Evolutionary conservation across 2,797 vertebrate genomes (phyloP), one percentile per base, ranked within the genome.

Genomic region (Enoplosus armatus): DNA sequence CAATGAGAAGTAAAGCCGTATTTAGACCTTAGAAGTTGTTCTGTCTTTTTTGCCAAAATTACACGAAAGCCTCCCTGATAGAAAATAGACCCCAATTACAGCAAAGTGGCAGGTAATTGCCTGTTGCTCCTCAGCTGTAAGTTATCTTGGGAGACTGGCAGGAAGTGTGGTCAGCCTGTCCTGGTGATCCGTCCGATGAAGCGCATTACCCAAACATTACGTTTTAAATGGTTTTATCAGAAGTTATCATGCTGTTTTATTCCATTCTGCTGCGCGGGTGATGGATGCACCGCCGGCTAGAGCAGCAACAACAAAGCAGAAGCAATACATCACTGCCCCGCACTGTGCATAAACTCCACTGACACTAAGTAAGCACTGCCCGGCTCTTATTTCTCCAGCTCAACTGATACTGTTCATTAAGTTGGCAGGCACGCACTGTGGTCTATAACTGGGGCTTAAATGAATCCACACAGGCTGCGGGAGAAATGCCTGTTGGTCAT

Each of bases 51-150:
- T 27, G 18, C 39, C 41, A 31, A 22, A 47, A 26, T 72, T 51
- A 59, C 67, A 43, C 29, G 24, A 37, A 63, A 37, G 24, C 43
- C 33, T 76, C 74, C 75, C 74, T 69, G 88, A 75, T 82, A 79
- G 91, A 93, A 94, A 82, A 94, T 88, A 88, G 86, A 83, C 79
- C 88, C 83, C 94, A 94, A 95, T 96, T 92, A 93, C 87, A 94
- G 86, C 72, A 86, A 93, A 95, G 73, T 69, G 69, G 85, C 91
- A 83, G 71, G 87, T 95, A 94, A 94, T 93, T 93, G 80, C 85
- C 66, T 90, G 83, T 90, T 94, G 84, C 86, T 91, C 90, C 92
- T 90, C 87, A 37, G 77, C 75, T 15, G 75, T 39, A 53, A 66
- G 58, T 84, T 87, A 84, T 87, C 87, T 86, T 26, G 5, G n/a